Base-by-base conservation (phyloP, 2,888 invertebrate species). In the Sialis lutaria region DNA sequence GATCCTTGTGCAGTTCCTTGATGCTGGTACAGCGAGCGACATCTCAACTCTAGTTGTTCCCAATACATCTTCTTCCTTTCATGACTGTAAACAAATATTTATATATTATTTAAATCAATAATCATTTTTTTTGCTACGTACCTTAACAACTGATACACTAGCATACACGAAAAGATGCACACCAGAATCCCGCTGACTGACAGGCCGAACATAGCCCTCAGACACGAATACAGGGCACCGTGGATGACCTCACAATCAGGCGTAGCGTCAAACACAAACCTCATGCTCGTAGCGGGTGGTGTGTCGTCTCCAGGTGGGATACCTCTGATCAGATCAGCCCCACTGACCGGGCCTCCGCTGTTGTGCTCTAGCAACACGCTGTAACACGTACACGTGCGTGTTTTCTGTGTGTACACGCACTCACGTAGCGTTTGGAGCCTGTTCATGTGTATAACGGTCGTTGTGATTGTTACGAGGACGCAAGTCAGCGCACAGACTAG, bases 61-160 rank as follows among this genome's bases (percentile, higher is more conserved):
- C 91, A 91, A 63, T 91, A 91, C 82, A 88, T 89, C 67, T 90
- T 91, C 69, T 91, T 91, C 51, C 87, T 81, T 65, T 91, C 91
- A 60, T 91, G 91, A 54, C 89, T 88, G 59, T 4, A 66, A 60
- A 51, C 47, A 44, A 49, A 50, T 48, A 50, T 48, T 33, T 33
- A 22, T 45, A 22, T 22, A 22, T 22, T 22, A 22, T 22, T 22
- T 22, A 22, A 37, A 10, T 7, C 30, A 43, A 33, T 32, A 47
- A 49, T 10, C 12, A 22, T 43, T 41, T 30, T 9, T 34, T 12
- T 9, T 39, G 46, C 31, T 7, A 50, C 58, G 58, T 60, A 82
- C 82, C 82, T 84, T 46, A 88, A 67, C 50, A 91, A 70, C 63
- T 91, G 90, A 60, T 90, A 91, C 7, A 90, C 85, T 48, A 91